Conservation (phyloP, 2,888 invertebrate species). For the Axea sp. region DNA sequence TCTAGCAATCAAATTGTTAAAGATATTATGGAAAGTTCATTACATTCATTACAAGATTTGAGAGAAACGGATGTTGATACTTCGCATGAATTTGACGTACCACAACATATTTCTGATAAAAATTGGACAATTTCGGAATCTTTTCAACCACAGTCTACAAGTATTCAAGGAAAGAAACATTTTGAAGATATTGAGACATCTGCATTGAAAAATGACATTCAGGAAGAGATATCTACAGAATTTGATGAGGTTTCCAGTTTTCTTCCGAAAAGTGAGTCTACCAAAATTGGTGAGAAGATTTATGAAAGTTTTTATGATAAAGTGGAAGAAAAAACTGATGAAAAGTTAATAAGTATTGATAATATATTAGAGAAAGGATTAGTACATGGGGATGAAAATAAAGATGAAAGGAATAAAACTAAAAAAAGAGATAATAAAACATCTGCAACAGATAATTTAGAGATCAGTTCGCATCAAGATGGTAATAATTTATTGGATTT, state of each 20-base stretch:
- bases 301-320: conserved; percentile 29
- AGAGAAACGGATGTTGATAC: conserved; percentile 54
- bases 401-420: neutral
- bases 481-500: conserved; percentile 22
- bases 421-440: conserved; percentile 19
- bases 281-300: conserved; percentile 63
- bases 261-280: conserved; percentile 71
- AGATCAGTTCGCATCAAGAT: conserved; percentile 8
- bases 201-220: conserved; percentile 40
- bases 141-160: conserved; percentile 56
- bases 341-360: neutral
- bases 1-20: conserved; percentile 13
- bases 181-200: conserved; percentile 10
- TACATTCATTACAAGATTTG: conserved; percentile 42
- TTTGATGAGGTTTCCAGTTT: conserved; percentile 67
- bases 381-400: conserved; percentile 24
- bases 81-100: conserved; percentile 35
- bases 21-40: conserved; percentile 41
- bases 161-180: conserved; percentile 19
- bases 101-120: conserved; percentile 52
- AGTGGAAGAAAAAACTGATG: conserved; percentile 58
- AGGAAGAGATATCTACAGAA: conserved; percentile 48
- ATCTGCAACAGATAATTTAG: conserved; percentile 1
- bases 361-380: conserved; percentile 16
- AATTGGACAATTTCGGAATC: conserved; percentile 71